Base-by-base conservation (phyloP, 2,113 vertebrate genomes). In the Hippoglossus stenolepis region DNA sequence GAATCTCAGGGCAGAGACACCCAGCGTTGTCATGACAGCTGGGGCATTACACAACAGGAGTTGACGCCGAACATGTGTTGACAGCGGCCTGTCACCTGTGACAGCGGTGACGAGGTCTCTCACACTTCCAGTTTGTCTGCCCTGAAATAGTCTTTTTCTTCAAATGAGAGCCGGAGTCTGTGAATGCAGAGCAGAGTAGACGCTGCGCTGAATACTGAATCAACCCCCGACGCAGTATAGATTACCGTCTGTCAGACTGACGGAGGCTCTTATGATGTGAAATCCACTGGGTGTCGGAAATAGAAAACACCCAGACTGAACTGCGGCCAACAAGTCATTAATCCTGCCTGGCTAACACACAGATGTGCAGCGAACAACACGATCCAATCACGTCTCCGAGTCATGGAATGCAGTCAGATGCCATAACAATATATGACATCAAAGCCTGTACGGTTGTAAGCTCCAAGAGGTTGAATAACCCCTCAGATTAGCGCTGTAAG, bases 381-480 rank as follows among this genome's bases (percentile, higher is more conserved):
- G 81, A 87, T 91, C 87, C 76, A 90, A 88, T 90, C 88, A 88
- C 84, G 83, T 85, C 76, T 70, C 28, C 10, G 3, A 75, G 71
- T 67, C 65, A 3, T 45, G 81, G 75, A 91, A 90, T 81, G 79
- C 57, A 84, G 81, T 91, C 83, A 85, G 82, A 90, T 89, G 92
- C 86, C 83, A 90, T 83, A 87, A 91, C 88, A 83, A 87, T 91
- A 90, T 88, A 90, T 31, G 75, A 80, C 92, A 93, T 91, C 90
- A 92, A 92, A 91, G 92, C 77, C 58, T 47, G 70, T 51, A 51
- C 4, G 77, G 85, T 82, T 76, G 90, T 91, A 83, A 92, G 54
- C 86, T 84, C 76, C 58, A 26, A 65, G 83, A 87, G 75, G 70
- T 85, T 90, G 90, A 90, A 82, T 91, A 87, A 89, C 90, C 80